A percentile compares a stretch with the other conserved stretches of the same genome.
Conservation (phyloP, 1,140 invertebrate species). For the Propsilocerus akamusi region DNA sequence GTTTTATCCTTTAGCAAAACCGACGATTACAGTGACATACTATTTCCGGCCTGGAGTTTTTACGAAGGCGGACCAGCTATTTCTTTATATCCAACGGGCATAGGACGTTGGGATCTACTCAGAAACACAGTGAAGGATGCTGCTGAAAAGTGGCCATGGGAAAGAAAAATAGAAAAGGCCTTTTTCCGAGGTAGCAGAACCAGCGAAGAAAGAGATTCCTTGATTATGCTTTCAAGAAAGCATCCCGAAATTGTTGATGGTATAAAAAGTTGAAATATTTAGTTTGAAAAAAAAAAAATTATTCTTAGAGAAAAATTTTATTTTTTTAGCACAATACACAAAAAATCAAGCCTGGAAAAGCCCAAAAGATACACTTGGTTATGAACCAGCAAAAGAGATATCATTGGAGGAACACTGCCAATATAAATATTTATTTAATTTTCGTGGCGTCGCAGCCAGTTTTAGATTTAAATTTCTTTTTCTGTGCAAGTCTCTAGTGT, state of each 20-base stretch:
- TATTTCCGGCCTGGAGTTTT: constrained; percentile 94
- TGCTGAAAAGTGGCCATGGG: constrained; percentile 54
- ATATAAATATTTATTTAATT: constrained; percentile 93
- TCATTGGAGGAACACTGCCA: constrained; percentile 81
- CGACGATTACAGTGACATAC: constrained; percentile 71
- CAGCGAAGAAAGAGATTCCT: constrained; percentile 69
- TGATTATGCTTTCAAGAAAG: constrained; percentile 69
- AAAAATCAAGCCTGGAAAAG: constrained; percentile 99
- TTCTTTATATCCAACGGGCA: constrained; percentile 73
- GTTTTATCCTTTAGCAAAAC: constrained; percentile 93
- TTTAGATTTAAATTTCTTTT: constrained; percentile 95
- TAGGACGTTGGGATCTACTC: constrained; percentile 82
- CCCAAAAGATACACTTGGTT: constrained; percentile 67
- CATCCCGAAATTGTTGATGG: constrained; percentile 64
- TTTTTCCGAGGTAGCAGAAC: constrained; percentile 93
- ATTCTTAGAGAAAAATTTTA: too few relatives aligned
- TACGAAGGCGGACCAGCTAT: constrained; percentile 96
- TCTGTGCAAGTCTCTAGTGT: constrained; percentile 83
- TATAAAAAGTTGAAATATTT: too few relatives aligned
- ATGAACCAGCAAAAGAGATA: constrained; percentile 66
- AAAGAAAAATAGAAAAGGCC: constrained; percentile 48
- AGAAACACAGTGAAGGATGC: constrained; percentile 47
- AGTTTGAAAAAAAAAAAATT: too few relatives aligned
- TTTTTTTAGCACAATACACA: constrained; percentile 89
- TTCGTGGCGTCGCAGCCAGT: constrained; percentile 88